Conservation (phyloP, 2,113 vertebrate species). For the Saccopteryx leptura region DNA sequence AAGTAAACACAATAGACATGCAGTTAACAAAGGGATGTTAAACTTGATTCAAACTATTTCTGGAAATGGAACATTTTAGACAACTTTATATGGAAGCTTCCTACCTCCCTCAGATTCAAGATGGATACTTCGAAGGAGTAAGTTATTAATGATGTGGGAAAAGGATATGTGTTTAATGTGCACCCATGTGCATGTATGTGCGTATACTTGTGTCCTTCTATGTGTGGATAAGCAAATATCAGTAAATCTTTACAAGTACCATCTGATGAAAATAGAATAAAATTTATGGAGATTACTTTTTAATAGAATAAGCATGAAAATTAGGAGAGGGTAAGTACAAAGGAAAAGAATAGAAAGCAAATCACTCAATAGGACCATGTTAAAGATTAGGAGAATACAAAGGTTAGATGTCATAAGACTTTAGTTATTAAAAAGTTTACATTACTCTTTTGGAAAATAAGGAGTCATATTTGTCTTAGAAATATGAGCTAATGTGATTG, state of each 20-base stretch:
- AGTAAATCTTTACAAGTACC: conserved; percentile 40
- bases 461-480: neutral
- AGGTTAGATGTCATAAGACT: neutral
- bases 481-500: neutral
- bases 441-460: conserved; percentile 54
- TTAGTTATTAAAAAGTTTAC: conserved; percentile 37
- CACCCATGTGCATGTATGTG: neutral
- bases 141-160: neutral
- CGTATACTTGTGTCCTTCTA: neutral
- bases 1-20: neutral
- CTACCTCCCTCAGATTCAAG: conserved; percentile 34
- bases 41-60: conserved; percentile 23
- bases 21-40: neutral
- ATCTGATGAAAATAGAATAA: neutral
- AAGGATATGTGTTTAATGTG: neutral
- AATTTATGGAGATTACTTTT: neutral
- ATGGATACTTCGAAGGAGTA: neutral
- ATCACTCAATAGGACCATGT: neutral
- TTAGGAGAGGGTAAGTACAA: neutral
- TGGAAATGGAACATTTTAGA: conserved; percentile 20
- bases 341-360: conserved; percentile 15
- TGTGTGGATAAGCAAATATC: neutral
- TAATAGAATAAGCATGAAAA: neutral
- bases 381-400: conserved; percentile 14
- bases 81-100: neutral